Conservation (phyloP, 2,888 invertebrate genomes). For the Andrena hattorfiana region DNA sequence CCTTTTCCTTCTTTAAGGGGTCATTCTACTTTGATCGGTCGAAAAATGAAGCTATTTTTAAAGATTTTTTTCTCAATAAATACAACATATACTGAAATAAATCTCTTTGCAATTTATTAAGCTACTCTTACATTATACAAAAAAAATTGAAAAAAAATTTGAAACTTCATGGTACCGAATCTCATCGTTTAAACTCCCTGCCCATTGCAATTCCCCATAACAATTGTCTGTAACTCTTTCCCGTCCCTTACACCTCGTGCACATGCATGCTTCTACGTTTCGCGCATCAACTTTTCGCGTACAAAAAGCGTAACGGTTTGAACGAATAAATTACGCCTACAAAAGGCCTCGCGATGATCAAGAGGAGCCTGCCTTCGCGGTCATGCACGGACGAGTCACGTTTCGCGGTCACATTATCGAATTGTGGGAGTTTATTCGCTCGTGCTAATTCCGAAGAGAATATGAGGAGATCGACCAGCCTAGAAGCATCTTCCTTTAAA, state of each 20-base stretch:
- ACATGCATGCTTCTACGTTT: neutral
- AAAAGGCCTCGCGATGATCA: neutral
- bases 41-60: no score
- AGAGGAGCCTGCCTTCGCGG: neutral
- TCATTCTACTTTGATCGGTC: no score
- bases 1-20: no score
- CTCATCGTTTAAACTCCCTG: no score
- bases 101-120: no score
- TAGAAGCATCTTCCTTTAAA: neutral
- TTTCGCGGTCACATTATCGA: slow-evolving; percentile 53
- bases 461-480: slow-evolving; percentile 43
- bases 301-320: neutral
- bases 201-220: no score
- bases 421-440: slow-evolving; percentile 57
- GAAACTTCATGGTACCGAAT: no score
- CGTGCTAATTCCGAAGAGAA: slow-evolving; percentile 55
- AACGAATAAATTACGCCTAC: neutral
- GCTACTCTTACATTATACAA: no score
- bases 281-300: neutral
- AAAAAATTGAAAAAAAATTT: no score
- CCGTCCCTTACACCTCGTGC: neutral
- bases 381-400: slow-evolving; percentile 44
- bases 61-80: no score
- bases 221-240: no score
- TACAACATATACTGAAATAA: no score